A percentile compares a stretch with the other conserved stretches of the same genome.
Evolutionary conservation across 64 coral and sea anemone genomes (phyloP).

Genomic region (Montipora capricornis): DNA sequence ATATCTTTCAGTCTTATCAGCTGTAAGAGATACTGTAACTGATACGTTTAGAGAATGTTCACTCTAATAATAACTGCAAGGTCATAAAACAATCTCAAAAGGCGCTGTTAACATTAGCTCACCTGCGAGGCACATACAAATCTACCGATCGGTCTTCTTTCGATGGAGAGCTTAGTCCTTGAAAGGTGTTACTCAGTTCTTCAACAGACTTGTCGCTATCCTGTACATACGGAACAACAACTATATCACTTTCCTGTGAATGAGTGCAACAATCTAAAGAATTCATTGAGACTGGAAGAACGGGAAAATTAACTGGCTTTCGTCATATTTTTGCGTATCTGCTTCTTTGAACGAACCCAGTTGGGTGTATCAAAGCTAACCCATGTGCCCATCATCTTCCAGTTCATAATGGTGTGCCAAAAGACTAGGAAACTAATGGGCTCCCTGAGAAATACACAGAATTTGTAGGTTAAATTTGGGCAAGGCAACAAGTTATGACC

Average conservation of each 20-base stretch:
- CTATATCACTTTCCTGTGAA: not conserved
- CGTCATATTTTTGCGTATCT: not conserved
- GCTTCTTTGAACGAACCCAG: not conserved
- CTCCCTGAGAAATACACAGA: too few species aligned
- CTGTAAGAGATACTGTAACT: slow-evolving; percentile 3
- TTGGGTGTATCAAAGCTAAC: not conserved
- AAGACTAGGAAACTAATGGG: too few species aligned
- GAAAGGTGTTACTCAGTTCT: not conserved
- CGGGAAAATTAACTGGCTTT: not conserved
- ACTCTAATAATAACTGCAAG: not conserved
- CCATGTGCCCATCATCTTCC: not conserved
- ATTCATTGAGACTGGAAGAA: not conserved
- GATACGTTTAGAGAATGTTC: not conserved
- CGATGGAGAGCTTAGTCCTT: not conserved
- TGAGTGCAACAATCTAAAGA: not conserved
- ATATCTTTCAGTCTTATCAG: slow-evolving; percentile 14
- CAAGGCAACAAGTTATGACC: too few species aligned
- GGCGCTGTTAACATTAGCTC: slow-evolving; percentile 6
- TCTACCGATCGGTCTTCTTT: not conserved
- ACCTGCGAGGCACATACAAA: not conserved
- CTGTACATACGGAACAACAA: not conserved
- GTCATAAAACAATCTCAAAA: slow-evolving; percentile 8
- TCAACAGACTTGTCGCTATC: not conserved
- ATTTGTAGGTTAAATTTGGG: too few species aligned
- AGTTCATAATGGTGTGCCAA: not conserved